Conservation (phyloP, 2,888 invertebrate species). For the Mesoligia furuncula region DNA sequence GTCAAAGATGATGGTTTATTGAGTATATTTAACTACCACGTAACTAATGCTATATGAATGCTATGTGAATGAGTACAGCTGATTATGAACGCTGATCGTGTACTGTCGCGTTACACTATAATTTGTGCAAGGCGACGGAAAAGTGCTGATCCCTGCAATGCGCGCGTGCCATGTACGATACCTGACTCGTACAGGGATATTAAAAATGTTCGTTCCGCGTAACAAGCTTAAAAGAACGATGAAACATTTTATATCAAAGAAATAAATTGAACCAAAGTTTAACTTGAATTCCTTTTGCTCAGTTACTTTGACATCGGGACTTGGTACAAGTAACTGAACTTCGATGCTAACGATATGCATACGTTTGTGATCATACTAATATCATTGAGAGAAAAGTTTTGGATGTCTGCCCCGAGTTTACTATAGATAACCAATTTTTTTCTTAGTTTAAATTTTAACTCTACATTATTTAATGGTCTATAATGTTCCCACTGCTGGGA, state of each 20-base stretch:
- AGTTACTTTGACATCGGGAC: constrained; percentile 38
- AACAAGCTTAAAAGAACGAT: constrained; percentile 40
- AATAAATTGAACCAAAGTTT: constrained; percentile 46
- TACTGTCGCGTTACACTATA: too few species aligned
- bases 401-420: neutral
- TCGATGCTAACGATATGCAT: constrained; percentile 37
- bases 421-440: neutral
- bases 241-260: constrained; percentile 56
- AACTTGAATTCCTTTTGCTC: constrained; percentile 25
- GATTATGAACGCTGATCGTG: too few species aligned
- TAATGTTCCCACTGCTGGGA: too few species aligned
- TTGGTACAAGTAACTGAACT: neutral
- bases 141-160: too few species aligned
- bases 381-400: constrained; percentile 14
- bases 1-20: too few species aligned
- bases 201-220: constrained; percentile 55
- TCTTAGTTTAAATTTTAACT: neutral
- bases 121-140: too few species aligned
- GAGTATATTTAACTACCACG: too few species aligned
- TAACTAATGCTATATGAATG: too few species aligned
- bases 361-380: constrained; percentile 18
- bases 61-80: too few species aligned
- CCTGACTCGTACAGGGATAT: too few species aligned
- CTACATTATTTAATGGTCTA: neutral
- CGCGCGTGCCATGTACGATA: too few species aligned